Conservation (phyloP, 2,797 vertebrate species). For the Bovichtus diacanthus region DNA sequence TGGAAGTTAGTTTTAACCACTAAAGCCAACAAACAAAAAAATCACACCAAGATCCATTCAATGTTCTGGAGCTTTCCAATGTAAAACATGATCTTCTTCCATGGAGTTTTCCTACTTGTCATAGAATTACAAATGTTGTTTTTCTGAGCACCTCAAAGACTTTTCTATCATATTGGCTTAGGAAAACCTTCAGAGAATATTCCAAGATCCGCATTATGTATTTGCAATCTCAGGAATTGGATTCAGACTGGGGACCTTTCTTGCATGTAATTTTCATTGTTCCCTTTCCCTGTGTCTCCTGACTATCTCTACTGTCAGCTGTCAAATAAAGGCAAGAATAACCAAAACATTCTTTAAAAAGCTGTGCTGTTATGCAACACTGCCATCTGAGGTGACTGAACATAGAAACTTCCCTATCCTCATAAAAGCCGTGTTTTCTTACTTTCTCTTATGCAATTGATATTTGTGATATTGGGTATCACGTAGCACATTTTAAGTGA, state of each 20-base stretch:
- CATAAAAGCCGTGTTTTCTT: neutral
- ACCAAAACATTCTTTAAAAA: neutral
- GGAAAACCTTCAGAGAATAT: neutral
- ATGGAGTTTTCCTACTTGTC: neutral
- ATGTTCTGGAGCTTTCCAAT: neutral
- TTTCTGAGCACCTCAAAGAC: neutral
- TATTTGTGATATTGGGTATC: neutral
- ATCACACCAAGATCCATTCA: neutral
- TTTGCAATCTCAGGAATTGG: neutral
- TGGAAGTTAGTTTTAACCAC: too few relatives aligned
- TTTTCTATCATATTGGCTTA: neutral
- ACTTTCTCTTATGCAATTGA: neutral
- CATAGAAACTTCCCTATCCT: conserved; percentile 1
- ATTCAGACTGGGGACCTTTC: neutral
- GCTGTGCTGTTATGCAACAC: neutral
- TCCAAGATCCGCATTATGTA: too few relatives aligned
- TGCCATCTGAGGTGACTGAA: neutral
- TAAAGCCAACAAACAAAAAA: too few relatives aligned
- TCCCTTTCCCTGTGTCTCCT: neutral
- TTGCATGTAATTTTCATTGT: conserved; percentile 4
- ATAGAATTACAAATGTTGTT: neutral
- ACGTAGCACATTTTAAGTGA: neutral
- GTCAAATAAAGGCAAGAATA: neutral
- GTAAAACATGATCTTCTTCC: neutral
- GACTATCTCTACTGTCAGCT: conserved; percentile 1